A percentile compares a stretch with the other conserved stretches of the same genome.
phyloP scores from a whole-genome alignment of 2,797 vertebrate species.

The Manis pentadactyla region DNA sequence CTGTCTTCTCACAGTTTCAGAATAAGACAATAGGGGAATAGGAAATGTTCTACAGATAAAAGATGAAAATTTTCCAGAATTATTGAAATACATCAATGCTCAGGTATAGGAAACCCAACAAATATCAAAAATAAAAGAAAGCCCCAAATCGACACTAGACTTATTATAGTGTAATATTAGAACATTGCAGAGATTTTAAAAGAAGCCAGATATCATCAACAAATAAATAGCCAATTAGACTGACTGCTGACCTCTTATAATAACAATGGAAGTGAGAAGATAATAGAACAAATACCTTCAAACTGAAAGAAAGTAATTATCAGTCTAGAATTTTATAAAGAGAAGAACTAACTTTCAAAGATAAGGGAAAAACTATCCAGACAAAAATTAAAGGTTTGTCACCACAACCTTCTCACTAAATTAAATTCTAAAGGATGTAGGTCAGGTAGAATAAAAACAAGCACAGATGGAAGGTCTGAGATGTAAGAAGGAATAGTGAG shows the following conservation, averaged over 20 bases:
- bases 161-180: background rate
- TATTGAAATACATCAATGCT: background rate
- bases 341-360: background rate
- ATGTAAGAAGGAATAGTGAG: background rate
- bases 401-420: background rate
- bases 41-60: background rate
- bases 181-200: background rate
- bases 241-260: background rate
- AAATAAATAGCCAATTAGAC: background rate
- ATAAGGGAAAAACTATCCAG: background rate
- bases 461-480: background rate
- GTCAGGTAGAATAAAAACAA: background rate
- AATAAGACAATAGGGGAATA: background rate
- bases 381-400: background rate
- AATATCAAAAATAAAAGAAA: background rate
- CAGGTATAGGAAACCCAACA: background rate
- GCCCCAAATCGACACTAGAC: background rate
- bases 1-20: background rate
- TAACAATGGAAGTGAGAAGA: background rate
- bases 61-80: constrained; percentile 1
- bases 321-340: background rate
- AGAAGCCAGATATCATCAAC: background rate
- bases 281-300: background rate
- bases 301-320: background rate
- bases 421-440: background rate